Evolutionary conservation across 2,113 vertebrate genomes (phyloP), one percentile per base, ranked within the genome.

Genomic region (Phalacrocorax brasilianus): DNA sequence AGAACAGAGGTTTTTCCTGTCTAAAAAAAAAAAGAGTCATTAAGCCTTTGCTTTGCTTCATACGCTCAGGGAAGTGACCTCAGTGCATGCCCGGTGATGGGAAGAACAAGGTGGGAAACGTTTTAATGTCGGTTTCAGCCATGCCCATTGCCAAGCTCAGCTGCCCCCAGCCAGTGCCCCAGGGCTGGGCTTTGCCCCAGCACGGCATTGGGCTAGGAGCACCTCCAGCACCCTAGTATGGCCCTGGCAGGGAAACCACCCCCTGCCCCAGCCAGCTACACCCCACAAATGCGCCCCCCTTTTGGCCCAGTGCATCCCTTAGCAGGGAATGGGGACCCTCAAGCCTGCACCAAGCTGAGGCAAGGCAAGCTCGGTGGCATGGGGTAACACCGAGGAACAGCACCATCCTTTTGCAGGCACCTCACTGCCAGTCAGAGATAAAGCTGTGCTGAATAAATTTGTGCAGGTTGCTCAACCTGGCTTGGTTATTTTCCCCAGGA

Each of bases 61-160:
- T 49, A 22, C 2, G 2, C 4, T 3, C 1, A 0, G 23, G 11
- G 17, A 47, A 33, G 16, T 30, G 32, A 35, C n/a, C 74, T 11
- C 71, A 12, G 80, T 24, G 15, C 19, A 14, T 33, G 32, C 62
- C 32, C 7, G 3, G 49, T 27, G 63, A 21, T 12, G 59, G 88
- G 45, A 47, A 21, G 50, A 70, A 20, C 8, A 27, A 28, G 68
- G 63, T 1, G 16, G 67, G 49, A 65, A 42, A 19, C 30, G 42
- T 62, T 85, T 73, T 44, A 11, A 8, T 45, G 55, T 6, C 0
- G 3, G 4, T 61, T 80, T 68, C 59, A 67, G 50, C 22, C 0
- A 2, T 67, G 33, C 40, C 14, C 23, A 3, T 33, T 44, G 42
- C 47, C 17, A 62, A 47, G 13, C 40, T 12, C 21, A 62, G 45